These are phyloP conservation scores for Sceliomorpha sp. DNA, from an alignment of 2,888 invertebrate species.

Conservation along the genomic window DNA sequence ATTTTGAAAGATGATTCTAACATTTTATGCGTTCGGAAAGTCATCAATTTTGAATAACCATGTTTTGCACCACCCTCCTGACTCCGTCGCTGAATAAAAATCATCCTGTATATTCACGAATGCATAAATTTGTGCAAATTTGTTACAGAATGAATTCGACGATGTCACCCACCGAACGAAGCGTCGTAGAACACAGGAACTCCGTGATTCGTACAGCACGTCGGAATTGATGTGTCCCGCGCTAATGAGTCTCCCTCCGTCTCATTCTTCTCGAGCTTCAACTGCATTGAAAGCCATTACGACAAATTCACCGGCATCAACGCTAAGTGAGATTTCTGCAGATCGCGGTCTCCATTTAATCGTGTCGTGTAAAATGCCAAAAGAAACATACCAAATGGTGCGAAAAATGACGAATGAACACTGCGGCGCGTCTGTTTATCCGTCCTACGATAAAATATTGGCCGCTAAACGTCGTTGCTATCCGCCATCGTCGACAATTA, in stretches of 20 bases:
- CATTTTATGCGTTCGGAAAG: too few species aligned
- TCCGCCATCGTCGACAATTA: slow-evolving; percentile 13
- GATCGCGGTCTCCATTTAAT: slow-evolving; percentile 5
- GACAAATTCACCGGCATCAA: slow-evolving; percentile 3
- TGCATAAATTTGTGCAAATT: too few species aligned
- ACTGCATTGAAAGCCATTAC: slow-evolving; percentile 7
- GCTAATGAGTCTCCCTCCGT: slow-evolving; percentile 31
- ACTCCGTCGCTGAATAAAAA: too few species aligned
- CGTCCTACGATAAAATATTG: slow-evolving; percentile 18
- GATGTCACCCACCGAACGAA: slow-evolving; percentile 6
- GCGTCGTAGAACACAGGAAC: slow-evolving; percentile 23
- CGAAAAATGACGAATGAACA: slow-evolving; percentile 12
- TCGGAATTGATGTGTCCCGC: slow-evolving; percentile 26
- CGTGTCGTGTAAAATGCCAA: slow-evolving; percentile 10
- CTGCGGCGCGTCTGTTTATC: slow-evolving; percentile 11
- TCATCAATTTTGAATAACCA: too few species aligned
- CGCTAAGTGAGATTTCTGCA: slow-evolving; percentile 11
- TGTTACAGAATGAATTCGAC: slow-evolving; percentile 6
- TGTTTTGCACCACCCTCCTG: too few species aligned
- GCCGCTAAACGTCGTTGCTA: slow-evolving; percentile 20
- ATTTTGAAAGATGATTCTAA: too few species aligned
- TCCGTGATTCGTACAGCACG: slow-evolving; percentile 13
- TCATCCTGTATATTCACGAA: too few species aligned
- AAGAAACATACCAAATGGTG: slow-evolving; percentile 5
- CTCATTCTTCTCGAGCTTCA: slow-evolving; percentile 17